These are phyloP conservation scores for Coelogynopora nodosa DNA, from an alignment of 2,888 invertebrate species.

Conservation along the genomic window DNA sequence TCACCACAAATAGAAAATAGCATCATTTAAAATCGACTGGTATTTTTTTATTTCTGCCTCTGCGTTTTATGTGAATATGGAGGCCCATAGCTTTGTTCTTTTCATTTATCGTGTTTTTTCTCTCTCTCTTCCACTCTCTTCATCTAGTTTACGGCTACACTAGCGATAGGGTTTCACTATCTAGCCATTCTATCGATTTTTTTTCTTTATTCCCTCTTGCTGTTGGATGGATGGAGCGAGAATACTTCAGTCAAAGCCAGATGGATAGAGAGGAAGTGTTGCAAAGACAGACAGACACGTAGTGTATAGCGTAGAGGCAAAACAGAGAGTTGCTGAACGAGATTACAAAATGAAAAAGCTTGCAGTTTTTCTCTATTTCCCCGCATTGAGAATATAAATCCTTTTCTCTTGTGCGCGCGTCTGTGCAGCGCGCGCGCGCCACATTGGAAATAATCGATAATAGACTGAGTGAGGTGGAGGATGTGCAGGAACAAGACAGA, in stretches of 20 bases:
- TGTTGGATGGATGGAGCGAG: background rate
- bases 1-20: too few species aligned
- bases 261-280: background rate
- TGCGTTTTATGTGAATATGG: too few species aligned
- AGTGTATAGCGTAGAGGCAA: background rate
- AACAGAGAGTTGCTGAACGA: background rate
- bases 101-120: background rate
- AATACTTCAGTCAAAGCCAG: background rate
- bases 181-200: background rate
- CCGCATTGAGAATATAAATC: too few species aligned
- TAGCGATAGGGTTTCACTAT: background rate
- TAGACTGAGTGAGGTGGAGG: background rate
- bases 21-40: too few species aligned
- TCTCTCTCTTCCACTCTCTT: background rate
- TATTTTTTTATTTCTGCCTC: too few species aligned
- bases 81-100: background rate
- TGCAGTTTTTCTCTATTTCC: background rate
- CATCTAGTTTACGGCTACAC: background rate
- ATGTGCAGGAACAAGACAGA: too few species aligned
- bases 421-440: too few species aligned
- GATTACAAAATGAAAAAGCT: background rate
- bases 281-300: background rate
- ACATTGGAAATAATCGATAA: too few species aligned
- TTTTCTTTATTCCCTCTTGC: background rate
- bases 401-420: background rate